A percentile compares a stretch with the other conserved stretches of the same genome.
These are phyloP conservation scores for Drosophila atroscutellata DNA, from an alignment of 2,888 invertebrate genomes.

Conservation along the genomic window DNA sequence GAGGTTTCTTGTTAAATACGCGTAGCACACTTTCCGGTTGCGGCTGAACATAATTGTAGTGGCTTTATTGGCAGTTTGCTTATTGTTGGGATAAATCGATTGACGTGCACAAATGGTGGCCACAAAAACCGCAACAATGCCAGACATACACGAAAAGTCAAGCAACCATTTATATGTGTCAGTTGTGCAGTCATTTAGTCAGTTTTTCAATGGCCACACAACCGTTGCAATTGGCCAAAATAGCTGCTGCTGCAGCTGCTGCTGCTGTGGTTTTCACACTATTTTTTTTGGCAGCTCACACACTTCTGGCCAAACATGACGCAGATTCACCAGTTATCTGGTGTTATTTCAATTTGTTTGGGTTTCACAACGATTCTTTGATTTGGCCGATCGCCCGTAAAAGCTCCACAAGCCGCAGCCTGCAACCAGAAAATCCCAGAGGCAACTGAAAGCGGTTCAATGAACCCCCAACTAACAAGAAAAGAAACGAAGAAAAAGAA, in stretches of 20 bases:
- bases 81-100: slow-evolving; percentile 72
- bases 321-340: slow-evolving; percentile 47
- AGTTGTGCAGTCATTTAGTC: slow-evolving; percentile 60
- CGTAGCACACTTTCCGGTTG: slow-evolving; percentile 23
- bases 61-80: slow-evolving; percentile 45
- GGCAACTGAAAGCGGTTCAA: slow-evolving; percentile 42
- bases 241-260: slow-evolving; percentile 34
- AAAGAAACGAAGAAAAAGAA: background rate
- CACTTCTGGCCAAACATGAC: slow-evolving; percentile 39
- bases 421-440: slow-evolving; percentile 3
- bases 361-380: slow-evolving; percentile 48
- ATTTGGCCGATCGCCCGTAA: slow-evolving; percentile 60
- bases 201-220: slow-evolving; percentile 37
- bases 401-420: slow-evolving; percentile 9
- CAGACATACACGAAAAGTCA: slow-evolving; percentile 23
- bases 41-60: slow-evolving; percentile 30
- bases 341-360: slow-evolving; percentile 74
- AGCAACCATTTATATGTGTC: slow-evolving; percentile 47
- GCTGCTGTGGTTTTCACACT: slow-evolving; percentile 74
- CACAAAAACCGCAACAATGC: slow-evolving; percentile 63
- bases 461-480: slow-evolving; percentile 26
- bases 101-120: slow-evolving; percentile 51
- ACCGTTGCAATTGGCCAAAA: slow-evolving; percentile 40
- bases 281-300: slow-evolving; percentile 58
- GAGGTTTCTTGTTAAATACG: slow-evolving; percentile 12